These are phyloP conservation scores for Urocolius indicus DNA, from an alignment of 2,113 vertebrate species.

Conservation along the genomic window DNA sequence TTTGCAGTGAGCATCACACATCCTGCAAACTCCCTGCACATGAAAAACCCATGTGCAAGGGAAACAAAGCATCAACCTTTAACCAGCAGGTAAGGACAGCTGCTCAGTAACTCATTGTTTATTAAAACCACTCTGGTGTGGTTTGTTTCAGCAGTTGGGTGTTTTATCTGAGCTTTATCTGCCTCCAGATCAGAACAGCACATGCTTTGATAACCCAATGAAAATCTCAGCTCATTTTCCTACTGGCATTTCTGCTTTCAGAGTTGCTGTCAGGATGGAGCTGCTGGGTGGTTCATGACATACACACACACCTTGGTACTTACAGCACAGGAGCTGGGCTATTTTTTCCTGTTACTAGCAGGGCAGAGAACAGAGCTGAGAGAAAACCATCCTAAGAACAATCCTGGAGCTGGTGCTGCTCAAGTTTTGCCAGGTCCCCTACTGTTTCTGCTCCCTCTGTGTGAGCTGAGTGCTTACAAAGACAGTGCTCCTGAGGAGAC, in stretches of 20 bases:
- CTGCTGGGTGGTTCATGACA: slow-evolving; percentile 36
- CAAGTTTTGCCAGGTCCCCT: fast-evolving
- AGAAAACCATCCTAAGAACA: not conserved
- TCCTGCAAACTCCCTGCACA: not conserved
- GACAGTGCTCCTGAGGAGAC: not conserved
- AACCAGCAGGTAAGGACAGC: slow-evolving; percentile 16
- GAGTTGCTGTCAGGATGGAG: slow-evolving; percentile 2
- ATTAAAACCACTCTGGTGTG: slow-evolving; percentile 18
- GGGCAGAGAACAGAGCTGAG: not conserved
- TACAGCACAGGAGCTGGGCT: not conserved
- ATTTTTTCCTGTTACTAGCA: not conserved
- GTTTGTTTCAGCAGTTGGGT: slow-evolving; percentile 41
- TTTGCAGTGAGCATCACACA: not conserved
- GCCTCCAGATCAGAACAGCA: slow-evolving; percentile 40
- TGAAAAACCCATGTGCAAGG: not conserved
- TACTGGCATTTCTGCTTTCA: slow-evolving; percentile 12
- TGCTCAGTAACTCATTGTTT: slow-evolving; percentile 17
- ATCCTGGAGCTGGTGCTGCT: not conserved
- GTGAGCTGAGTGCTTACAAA: not conserved
- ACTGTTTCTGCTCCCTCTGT: fast-evolving
- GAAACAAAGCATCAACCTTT: slow-evolving; percentile 20
- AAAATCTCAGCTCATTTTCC: slow-evolving; percentile 38
- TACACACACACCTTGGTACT: not conserved
- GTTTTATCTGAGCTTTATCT: slow-evolving; percentile 18
- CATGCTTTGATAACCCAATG: slow-evolving; percentile 12